phyloP scores from a whole-genome alignment of 2,113 vertebrate species.

The Oncorhynchus nerka region DNA sequence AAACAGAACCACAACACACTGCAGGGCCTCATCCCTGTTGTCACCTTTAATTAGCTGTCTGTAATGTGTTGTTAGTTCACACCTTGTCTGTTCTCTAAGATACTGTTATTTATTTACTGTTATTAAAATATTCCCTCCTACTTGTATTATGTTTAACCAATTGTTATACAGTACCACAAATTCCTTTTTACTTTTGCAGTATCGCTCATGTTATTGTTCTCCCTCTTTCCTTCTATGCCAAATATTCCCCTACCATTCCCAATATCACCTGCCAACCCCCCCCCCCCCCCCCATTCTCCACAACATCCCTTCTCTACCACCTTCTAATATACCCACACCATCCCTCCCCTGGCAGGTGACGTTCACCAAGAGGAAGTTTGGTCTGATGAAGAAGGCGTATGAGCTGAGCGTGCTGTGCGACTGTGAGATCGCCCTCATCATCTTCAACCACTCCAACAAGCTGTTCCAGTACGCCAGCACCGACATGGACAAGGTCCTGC shows the following conservation, averaged over 20 bases:
- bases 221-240: neutral
- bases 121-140: neutral
- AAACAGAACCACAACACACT: constrained; percentile 44
- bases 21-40: constrained; percentile 25
- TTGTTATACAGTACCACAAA: neutral
- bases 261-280: neutral
- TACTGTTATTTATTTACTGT: constrained; percentile 10
- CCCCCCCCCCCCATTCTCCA: neutral
- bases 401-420: constrained; percentile 92
- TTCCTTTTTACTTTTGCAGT: too few relatives aligned
- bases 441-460: constrained; percentile 95
- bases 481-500: constrained; percentile 96
- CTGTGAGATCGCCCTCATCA: constrained; percentile 94
- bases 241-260: constrained; percentile 52
- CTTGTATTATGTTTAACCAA: neutral
- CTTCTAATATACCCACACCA: constrained; percentile 42
- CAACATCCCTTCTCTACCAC: constrained; percentile 49
- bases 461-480: constrained; percentile 97
- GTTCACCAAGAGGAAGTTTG: constrained; percentile 91
- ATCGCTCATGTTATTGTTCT: neutral
- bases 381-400: constrained; percentile 94
- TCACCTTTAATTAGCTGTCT: constrained; percentile 29
- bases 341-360: constrained; percentile 78
- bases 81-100: constrained; percentile 8
- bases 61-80: constrained; percentile 49